A percentile compares a stretch with the other conserved stretches of the same genome.
phyloP scores from a whole-genome alignment of 2,113 vertebrate genomes.

The Callochromis pleurospilus region DNA sequence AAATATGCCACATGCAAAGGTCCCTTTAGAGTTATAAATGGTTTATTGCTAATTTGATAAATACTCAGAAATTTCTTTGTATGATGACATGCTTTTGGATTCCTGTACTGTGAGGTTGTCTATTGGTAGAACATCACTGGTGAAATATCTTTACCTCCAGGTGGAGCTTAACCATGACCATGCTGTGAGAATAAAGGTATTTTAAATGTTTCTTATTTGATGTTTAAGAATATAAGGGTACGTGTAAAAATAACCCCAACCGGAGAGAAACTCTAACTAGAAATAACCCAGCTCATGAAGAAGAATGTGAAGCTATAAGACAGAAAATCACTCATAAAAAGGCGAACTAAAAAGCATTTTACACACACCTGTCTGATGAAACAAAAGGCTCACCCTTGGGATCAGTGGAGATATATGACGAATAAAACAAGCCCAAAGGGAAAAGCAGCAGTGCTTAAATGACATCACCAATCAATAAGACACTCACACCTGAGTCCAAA shows the following conservation, averaged over 20 bases:
- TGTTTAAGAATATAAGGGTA: background rate
- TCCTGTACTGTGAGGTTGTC: background rate
- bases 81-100: background rate
- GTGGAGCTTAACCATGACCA: background rate
- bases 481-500: slow-evolving; percentile 3
- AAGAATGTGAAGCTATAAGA: background rate
- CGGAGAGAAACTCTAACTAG: too few relatives aligned
- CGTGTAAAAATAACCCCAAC: background rate
- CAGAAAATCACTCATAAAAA: background rate
- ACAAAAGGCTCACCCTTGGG: background rate
- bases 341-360: background rate
- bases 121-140: background rate
- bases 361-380: background rate
- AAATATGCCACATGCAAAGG: background rate
- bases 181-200: background rate
- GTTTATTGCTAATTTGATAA: background rate
- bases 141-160: background rate
- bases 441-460: background rate
- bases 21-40: background rate
- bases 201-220: background rate
- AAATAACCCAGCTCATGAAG: background rate
- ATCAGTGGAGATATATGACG: background rate
- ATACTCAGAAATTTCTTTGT: background rate
- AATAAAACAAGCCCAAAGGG: background rate
- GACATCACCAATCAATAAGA: slow-evolving; percentile 27